Conservation (phyloP, 2,888 invertebrate genomes). For the Cenopis cana region DNA sequence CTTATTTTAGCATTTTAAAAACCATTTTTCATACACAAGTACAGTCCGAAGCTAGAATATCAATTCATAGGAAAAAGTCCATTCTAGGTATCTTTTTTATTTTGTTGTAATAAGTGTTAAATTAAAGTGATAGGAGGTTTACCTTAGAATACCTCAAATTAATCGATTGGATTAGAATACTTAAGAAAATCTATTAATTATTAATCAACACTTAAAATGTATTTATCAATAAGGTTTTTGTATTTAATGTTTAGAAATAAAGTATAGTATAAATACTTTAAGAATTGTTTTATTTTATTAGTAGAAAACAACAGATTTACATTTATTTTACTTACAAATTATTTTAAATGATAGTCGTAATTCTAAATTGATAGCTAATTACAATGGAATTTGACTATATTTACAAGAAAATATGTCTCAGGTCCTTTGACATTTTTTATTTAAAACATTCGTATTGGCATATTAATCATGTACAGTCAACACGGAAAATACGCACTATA, state of each 20-base stretch:
- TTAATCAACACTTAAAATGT: conserved; percentile 45
- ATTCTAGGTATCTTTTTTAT: neutral
- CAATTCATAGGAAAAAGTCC: neutral
- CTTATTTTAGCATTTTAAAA: neutral
- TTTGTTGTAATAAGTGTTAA: neutral
- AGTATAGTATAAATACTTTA: conserved; percentile 50
- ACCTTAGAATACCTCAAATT: conserved; percentile 36
- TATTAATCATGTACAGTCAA: too few relatives aligned
- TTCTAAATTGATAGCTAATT: conserved; percentile 17
- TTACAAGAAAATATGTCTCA: conserved; percentile 9
- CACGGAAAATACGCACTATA: too few relatives aligned
- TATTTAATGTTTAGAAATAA: conserved; percentile 70
- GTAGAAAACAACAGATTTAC: conserved; percentile 32
- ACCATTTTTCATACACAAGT: conserved; percentile 2
- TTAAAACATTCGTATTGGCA: too few relatives aligned
- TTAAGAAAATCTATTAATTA: conserved; percentile 42
- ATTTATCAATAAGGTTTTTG: conserved; percentile 62
- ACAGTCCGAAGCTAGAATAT: neutral
- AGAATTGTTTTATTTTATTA: conserved; percentile 33
- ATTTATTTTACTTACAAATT: conserved; percentile 41
- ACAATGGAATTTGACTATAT: conserved; percentile 9
- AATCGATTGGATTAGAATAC: conserved; percentile 30
- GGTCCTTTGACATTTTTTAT: neutral
- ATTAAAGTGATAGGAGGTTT: conserved; percentile 15
- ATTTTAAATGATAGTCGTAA: conserved; percentile 2